Percentiles rank a stretch among this genome's conserved stretches.
phyloP scores from a whole-genome alignment of 2,113 vertebrate species.

The Marcusenius ussheri region DNA sequence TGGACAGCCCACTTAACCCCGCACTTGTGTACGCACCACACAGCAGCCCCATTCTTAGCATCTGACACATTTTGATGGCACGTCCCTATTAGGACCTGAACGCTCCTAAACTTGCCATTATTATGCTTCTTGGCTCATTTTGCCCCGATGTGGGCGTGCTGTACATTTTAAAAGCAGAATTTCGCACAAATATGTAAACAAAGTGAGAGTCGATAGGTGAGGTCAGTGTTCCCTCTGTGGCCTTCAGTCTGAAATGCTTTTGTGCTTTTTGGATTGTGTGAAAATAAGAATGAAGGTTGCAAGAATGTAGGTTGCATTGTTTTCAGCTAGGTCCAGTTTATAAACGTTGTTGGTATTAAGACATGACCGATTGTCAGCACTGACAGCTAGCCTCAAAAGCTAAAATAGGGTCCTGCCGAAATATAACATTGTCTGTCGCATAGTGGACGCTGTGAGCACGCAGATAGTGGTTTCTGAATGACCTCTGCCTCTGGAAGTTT shows the following conservation, averaged over 20 bases:
- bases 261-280: neutral
- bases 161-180: neutral
- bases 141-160: neutral
- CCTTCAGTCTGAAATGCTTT: neutral
- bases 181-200: neutral
- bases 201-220: neutral
- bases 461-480: neutral
- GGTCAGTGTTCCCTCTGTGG: neutral
- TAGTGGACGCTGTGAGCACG: too few relatives aligned
- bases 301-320: neutral
- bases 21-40: neutral
- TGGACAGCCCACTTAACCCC: conserved; percentile 36
- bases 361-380: neutral
- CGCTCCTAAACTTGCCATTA: neutral
- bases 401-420: neutral
- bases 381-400: neutral
- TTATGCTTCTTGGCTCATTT: too few relatives aligned
- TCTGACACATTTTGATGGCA: neutral
- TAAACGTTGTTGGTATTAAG: neutral
- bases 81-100: neutral
- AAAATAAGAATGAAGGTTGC: neutral
- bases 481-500: neutral
- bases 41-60: neutral
- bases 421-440: neutral
- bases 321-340: neutral